Conservation (phyloP, 2,797 vertebrate species). For the Galagoides demidoff region DNA sequence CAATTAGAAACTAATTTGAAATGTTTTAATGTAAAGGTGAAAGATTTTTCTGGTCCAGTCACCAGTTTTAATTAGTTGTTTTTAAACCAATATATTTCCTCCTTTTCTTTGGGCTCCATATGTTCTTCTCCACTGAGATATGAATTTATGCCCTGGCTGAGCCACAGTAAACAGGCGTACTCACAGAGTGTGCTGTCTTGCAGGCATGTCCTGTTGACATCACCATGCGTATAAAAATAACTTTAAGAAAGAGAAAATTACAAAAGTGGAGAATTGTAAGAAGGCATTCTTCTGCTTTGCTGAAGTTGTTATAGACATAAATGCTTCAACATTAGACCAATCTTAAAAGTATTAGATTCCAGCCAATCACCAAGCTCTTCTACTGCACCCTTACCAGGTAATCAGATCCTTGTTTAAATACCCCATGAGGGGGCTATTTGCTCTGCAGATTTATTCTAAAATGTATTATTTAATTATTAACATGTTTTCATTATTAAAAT, state of each 20-base stretch:
- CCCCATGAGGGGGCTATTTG: neutral
- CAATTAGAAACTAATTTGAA: conserved; percentile 82
- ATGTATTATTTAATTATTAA: neutral
- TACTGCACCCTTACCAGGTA: neutral
- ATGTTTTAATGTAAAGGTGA: conserved; percentile 73
- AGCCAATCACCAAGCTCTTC: neutral
- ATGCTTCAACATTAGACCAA: neutral
- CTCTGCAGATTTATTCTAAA: neutral
- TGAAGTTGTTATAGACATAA: neutral
- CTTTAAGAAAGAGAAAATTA: neutral
- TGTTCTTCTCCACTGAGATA: conserved; percentile 75
- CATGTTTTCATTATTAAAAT: neutral
- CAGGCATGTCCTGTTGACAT: conserved; percentile 49
- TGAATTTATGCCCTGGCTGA: conserved; percentile 62
- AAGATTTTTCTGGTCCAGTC: conserved; percentile 72
- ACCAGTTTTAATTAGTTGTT: conserved; percentile 78
- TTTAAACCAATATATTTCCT: conserved; percentile 71
- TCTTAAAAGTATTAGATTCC: neutral
- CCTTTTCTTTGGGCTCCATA: conserved; percentile 70
- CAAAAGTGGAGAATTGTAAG: neutral
- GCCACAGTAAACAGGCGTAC: conserved; percentile 37
- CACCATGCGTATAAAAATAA: conserved; percentile 11
- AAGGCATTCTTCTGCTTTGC: neutral
- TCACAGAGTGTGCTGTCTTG: neutral
- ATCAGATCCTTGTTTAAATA: neutral